phyloP scores from a whole-genome alignment of 2,113 vertebrate genomes.

The Neotoma lepida region DNA sequence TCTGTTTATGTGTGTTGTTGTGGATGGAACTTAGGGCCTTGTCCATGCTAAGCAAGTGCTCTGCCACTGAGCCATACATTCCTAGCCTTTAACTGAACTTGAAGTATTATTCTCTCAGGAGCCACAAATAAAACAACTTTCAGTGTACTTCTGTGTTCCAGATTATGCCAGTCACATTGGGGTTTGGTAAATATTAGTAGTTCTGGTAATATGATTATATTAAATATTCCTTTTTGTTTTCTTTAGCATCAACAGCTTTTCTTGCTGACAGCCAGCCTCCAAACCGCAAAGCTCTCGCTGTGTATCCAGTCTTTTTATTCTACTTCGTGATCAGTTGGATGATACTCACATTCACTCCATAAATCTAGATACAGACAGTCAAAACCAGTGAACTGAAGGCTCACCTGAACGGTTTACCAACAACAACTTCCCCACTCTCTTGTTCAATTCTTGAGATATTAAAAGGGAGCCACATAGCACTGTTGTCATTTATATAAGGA shows the following conservation, averaged over 20 bases:
- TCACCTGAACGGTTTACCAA: constrained; percentile 51
- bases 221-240: constrained; percentile 64
- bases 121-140: constrained; percentile 7
- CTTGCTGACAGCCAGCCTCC: constrained; percentile 95
- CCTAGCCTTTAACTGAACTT: background rate
- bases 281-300: constrained; percentile 93
- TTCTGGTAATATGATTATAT: background rate
- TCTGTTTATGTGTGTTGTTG: background rate
- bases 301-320: constrained; percentile 98
- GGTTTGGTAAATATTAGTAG: constrained; percentile 47
- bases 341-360: constrained; percentile 92
- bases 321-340: constrained; percentile 99
- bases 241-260: constrained; percentile 95
- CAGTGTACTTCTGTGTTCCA: background rate
- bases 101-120: background rate
- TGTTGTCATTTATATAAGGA: constrained; percentile 50
- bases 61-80: background rate
- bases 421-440: constrained; percentile 77
- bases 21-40: background rate
- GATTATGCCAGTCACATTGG: background rate
- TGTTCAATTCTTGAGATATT: constrained; percentile 70
- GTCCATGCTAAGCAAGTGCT: background rate
- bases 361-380: constrained; percentile 61
- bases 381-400: constrained; percentile 33
- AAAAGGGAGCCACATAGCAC: constrained; percentile 75